These are phyloP conservation scores for Urocolius indicus DNA, from an alignment of 2,113 vertebrate genomes.

Conservation along the genomic window DNA sequence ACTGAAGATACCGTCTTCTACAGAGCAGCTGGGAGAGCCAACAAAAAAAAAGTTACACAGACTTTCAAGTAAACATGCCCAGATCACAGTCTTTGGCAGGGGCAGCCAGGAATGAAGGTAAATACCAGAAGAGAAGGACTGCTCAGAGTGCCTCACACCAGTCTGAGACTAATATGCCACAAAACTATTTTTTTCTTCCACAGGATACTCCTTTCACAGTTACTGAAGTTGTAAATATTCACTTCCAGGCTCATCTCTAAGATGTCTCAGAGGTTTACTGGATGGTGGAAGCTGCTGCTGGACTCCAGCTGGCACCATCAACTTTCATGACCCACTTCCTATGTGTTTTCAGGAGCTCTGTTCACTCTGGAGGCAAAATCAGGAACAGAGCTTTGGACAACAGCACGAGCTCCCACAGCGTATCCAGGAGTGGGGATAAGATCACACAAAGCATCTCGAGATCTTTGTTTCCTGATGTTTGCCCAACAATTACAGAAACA, in stretches of 20 bases:
- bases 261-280: not conserved
- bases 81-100: not conserved
- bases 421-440: not conserved
- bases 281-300: not conserved
- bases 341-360: not conserved
- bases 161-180: not conserved
- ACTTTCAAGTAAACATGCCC: not conserved
- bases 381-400: not conserved
- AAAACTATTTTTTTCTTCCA: not conserved
- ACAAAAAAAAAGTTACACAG: not conserved
- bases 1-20: not conserved
- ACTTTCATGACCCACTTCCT: not conserved
- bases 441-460: accelerated
- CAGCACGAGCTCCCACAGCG: not conserved
- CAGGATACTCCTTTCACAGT: not conserved
- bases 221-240: not conserved
- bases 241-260: not conserved
- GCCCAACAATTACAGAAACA: not conserved
- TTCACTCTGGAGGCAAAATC: not conserved
- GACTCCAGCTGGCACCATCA: not conserved
- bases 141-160: not conserved
- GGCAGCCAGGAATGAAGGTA: not conserved
- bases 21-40: not conserved
- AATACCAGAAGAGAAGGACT: not conserved
- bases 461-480: not conserved